Evolutionary conservation across 1,140 invertebrate genomes (phyloP).

Genomic region (Rhagoletis pomonella): DNA sequence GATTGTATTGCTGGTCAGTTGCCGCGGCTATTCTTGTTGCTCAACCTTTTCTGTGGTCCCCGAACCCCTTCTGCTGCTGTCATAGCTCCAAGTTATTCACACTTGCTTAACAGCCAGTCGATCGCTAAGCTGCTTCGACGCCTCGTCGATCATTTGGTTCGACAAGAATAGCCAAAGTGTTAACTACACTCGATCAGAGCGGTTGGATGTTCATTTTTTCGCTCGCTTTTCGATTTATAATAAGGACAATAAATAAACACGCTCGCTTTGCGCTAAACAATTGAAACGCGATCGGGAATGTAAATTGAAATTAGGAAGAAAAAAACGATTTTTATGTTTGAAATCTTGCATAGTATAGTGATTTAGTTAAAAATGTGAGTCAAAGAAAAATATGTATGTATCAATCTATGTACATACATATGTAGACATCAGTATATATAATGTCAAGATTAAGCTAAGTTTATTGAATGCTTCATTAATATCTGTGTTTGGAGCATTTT

Average conservation of each 20-base stretch:
- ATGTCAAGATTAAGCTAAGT: not conserved
- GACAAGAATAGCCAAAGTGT: conserved; percentile 58
- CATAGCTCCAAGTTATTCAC: conserved; percentile 27
- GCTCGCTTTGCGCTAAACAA: not conserved
- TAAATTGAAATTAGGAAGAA: not conserved
- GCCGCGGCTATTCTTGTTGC: not conserved
- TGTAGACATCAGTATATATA: not conserved
- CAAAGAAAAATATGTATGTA: not conserved
- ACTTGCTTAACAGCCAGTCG: conserved; percentile 17
- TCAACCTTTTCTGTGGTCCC: not conserved
- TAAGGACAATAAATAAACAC: not conserved
- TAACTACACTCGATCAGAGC: conserved; percentile 57
- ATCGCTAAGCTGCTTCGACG: conserved; percentile 33
- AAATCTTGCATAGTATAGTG: not conserved
- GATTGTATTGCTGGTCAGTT: conserved; percentile 16
- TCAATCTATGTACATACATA: not conserved
- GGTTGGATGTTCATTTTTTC: conserved; percentile 54
- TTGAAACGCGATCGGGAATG: not conserved
- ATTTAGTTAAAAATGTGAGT: conserved; percentile 4
- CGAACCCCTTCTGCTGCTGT: not conserved
- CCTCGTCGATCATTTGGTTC: conserved; percentile 48
- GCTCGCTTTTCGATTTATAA: conserved; percentile 11
- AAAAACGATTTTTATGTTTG: not conserved
- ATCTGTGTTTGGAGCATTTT: not conserved
- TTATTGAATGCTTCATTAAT: not conserved